Evolutionary conservation across 1,140 invertebrate species (phyloP).

Genomic region (Drosophila arawakana): DNA sequence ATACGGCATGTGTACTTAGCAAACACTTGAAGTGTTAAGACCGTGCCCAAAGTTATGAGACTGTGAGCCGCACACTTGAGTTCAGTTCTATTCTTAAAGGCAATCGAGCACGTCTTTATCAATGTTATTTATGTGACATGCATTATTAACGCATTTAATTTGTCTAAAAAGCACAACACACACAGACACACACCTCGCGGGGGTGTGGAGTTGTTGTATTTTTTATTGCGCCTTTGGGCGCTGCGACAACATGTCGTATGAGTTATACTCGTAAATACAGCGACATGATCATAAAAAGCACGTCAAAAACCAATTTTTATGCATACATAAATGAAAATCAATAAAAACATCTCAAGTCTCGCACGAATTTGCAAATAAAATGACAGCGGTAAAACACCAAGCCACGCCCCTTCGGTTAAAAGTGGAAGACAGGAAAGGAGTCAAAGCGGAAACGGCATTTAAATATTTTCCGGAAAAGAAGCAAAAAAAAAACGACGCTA

Average conservation of each 20-base stretch:
- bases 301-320: constrained; percentile 78
- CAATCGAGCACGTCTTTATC: constrained; percentile 61
- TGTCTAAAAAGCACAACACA: constrained; percentile 63
- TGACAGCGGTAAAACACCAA: constrained; percentile 11
- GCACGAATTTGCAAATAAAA: constrained; percentile 46
- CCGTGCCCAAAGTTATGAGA: constrained; percentile 50
- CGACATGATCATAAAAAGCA: constrained; percentile 69
- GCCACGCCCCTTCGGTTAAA: not conserved
- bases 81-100: constrained; percentile 23
- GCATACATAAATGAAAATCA: constrained; percentile 76
- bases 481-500: constrained; percentile 40
- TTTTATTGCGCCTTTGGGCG: constrained; percentile 45
- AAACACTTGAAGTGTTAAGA: constrained; percentile 74
- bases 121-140: constrained; percentile 67
- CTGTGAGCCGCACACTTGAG: constrained; percentile 15
- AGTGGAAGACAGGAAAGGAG: constrained; percentile 21
- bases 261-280: constrained; percentile 45
- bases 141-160: constrained; percentile 81
- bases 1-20: constrained; percentile 63
- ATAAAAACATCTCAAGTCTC: constrained; percentile 65
- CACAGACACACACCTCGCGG: constrained; percentile 20
- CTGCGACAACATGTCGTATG: constrained; percentile 63
- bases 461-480: constrained; percentile 62
- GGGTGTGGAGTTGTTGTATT: not conserved
- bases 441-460: constrained; percentile 64